A percentile compares a stretch with the other conserved stretches of the same genome.
phyloP scores from a whole-genome alignment of 2,888 invertebrate species.

The Acronicta aceris region DNA sequence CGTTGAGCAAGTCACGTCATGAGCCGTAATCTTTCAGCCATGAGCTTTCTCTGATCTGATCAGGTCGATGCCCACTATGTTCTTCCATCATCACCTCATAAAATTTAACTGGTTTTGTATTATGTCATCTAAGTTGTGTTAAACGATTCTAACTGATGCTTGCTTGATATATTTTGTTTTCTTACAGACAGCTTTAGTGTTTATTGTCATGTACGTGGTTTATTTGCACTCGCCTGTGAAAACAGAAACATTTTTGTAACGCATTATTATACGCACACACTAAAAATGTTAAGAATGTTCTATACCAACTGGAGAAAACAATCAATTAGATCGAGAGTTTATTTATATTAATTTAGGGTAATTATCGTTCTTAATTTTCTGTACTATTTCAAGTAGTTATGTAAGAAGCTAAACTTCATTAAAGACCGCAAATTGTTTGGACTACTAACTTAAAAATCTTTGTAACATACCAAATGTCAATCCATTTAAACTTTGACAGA shows the following conservation, averaged over 20 bases:
- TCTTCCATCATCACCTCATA: conserved; percentile 62
- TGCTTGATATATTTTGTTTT: conserved; percentile 69
- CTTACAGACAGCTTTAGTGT: conserved; percentile 63
- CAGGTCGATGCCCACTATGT: conserved; percentile 60
- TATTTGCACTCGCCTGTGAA: conserved; percentile 61
- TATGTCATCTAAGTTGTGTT: conserved; percentile 63
- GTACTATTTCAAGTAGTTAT: conserved; percentile 14
- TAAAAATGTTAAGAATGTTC: conserved; percentile 51
- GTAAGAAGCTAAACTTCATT: conserved; percentile 17
- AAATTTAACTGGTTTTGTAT: conserved; percentile 59
- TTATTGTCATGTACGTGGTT: conserved; percentile 64
- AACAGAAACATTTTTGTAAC: conserved; percentile 50
- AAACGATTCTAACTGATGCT: conserved; percentile 69
- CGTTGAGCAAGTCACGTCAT: conserved; percentile 77
- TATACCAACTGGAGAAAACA: conserved; percentile 30
- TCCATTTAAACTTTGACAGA: conserved; percentile 46
- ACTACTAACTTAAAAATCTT: conserved; percentile 15
- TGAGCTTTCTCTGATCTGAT: conserved; percentile 71
- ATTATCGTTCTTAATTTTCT: conserved; percentile 15
- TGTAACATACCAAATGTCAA: conserved; percentile 22
- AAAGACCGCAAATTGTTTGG: conserved; percentile 5
- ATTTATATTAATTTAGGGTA: conserved; percentile 9
- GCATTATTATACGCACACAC: conserved; percentile 56
- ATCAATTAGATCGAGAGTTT: conserved; percentile 15
- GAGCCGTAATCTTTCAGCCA: conserved; percentile 72